phyloP scores from a whole-genome alignment of 2,113 vertebrate species.

The Tympanuchus pallidicinctus region DNA sequence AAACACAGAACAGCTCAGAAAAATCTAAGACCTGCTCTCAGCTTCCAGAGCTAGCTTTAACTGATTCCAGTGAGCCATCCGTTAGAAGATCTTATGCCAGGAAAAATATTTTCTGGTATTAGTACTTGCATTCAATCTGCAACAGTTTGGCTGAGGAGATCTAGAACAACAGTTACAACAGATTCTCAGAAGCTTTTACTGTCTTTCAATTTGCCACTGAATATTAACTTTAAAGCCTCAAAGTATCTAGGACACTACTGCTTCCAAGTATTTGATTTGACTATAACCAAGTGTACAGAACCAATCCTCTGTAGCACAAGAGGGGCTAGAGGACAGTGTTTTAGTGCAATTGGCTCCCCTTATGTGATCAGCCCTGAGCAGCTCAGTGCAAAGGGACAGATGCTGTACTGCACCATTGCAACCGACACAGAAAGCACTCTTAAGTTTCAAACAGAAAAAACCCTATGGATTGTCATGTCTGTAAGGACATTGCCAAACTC shows the following conservation, averaged over 20 bases:
- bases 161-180: conserved; percentile 5
- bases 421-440: neutral
- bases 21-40: neutral
- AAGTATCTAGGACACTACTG: neutral
- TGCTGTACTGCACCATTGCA: neutral
- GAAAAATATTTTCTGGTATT: conserved; percentile 16
- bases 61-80: conserved; percentile 1
- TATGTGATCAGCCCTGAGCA: neutral
- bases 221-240: neutral
- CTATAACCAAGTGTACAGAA: neutral
- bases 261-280: neutral
- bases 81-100: conserved; percentile 5
- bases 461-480: neutral
- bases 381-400: neutral
- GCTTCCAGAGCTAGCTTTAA: neutral
- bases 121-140: neutral
- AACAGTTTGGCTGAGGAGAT: conserved; percentile 35
- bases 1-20: neutral
- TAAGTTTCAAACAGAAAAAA: neutral
- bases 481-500: neutral
- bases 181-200: conserved; percentile 24
- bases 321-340: neutral
- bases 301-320: neutral
- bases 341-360: neutral
- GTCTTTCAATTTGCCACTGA: conserved; percentile 6